A percentile compares a stretch with the other conserved stretches of the same genome.
Conservation (phyloP, 1,140 invertebrate species). For the Acromyrmex echinatior region DNA sequence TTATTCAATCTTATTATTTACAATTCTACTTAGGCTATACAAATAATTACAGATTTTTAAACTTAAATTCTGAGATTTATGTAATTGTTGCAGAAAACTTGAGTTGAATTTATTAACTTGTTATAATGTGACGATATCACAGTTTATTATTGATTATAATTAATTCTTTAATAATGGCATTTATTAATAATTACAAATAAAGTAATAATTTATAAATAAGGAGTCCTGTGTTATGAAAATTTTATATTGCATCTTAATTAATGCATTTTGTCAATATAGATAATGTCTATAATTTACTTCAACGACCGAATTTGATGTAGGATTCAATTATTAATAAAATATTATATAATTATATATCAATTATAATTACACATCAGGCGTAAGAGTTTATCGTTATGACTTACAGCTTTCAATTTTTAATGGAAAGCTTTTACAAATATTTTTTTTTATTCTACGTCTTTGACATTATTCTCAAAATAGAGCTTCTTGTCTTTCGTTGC, state of each 20-base stretch:
- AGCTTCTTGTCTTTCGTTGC: neutral
- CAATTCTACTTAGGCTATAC: neutral
- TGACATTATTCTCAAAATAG: neutral
- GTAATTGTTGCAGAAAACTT: too few species aligned
- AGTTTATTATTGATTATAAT: slow-evolving; percentile 1
- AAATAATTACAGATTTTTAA: neutral
- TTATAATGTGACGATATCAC: too few species aligned
- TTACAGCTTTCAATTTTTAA: neutral
- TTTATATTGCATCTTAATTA: neutral
- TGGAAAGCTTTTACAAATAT: neutral
- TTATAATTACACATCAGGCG: neutral
- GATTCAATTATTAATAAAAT: neutral
- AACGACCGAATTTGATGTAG: neutral
- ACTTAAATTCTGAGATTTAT: too few species aligned
- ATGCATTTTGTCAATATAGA: neutral
- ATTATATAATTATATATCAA: neutral
- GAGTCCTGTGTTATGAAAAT: neutral
- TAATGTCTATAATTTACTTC: neutral
- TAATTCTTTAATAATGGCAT: neutral
- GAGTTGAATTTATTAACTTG: too few species aligned
- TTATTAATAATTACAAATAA: neutral
- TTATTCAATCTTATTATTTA: neutral
- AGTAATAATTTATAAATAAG: neutral
- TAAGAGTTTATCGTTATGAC: neutral
- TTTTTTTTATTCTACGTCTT: neutral